Conservation (phyloP, 2,888 invertebrate species). For the Dryococelus australis region DNA sequence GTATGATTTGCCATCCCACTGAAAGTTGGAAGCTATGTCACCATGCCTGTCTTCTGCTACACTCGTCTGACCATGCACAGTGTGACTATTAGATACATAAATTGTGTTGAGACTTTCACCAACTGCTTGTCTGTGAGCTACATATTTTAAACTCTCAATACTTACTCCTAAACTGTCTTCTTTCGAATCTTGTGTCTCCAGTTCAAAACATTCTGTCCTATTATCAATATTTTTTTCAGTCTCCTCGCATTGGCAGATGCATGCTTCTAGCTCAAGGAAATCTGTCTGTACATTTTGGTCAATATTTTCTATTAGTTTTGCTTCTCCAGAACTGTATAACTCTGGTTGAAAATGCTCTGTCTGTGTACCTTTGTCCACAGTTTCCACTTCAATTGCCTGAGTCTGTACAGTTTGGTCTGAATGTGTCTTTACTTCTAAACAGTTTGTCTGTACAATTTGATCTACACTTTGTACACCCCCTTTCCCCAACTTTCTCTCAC, state of each 20-base stretch:
- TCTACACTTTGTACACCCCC: too few relatives aligned
- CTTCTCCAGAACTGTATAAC: background rate
- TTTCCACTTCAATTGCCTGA: background rate
- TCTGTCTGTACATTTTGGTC: background rate
- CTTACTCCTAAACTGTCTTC: too few relatives aligned
- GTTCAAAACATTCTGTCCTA: background rate
- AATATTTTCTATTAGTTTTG: background rate
- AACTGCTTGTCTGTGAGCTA: too few relatives aligned
- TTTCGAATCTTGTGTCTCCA: too few relatives aligned
- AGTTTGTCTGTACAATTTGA: too few relatives aligned
- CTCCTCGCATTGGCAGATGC: background rate
- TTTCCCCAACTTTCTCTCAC: too few relatives aligned
- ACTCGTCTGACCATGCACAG: background rate
- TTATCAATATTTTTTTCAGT: background rate
- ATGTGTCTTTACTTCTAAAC: too few relatives aligned
- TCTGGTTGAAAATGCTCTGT: background rate
- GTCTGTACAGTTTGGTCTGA: background rate
- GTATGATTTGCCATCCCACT: background rate
- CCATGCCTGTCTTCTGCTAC: background rate
- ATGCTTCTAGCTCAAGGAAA: background rate
- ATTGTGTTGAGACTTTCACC: too few relatives aligned
- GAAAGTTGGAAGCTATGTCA: background rate
- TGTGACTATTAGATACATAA: background rate
- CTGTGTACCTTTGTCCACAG: background rate
- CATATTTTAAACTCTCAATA: too few relatives aligned